These are phyloP conservation scores for Phalloptychus januarius DNA, from an alignment of 2,797 vertebrate genomes.

Conservation along the genomic window DNA sequence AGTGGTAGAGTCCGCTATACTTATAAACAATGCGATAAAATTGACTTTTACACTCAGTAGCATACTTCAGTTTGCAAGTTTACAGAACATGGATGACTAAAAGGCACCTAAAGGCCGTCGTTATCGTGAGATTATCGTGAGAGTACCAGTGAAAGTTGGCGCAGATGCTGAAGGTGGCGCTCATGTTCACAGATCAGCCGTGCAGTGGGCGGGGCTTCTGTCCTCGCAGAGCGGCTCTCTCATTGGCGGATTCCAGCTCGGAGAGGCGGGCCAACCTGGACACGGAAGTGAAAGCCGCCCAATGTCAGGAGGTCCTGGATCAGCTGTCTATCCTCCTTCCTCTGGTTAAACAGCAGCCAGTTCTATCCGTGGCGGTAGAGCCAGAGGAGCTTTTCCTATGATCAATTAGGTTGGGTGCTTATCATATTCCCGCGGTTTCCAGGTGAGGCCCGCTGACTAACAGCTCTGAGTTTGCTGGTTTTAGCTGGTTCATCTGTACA, in stretches of 20 bases:
- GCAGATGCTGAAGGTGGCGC: conserved; percentile 21
- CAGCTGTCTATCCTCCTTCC: conserved; percentile 46
- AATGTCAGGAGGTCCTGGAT: conserved; percentile 65
- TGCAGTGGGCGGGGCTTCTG: not conserved
- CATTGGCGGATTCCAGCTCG: conserved; percentile 65
- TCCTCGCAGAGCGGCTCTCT: not conserved
- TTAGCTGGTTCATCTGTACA: conserved; percentile 1
- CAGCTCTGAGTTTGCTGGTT: conserved; percentile 13
- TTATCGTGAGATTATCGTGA: not conserved
- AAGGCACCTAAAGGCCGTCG: not conserved
- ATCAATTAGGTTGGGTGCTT: conserved; percentile 20
- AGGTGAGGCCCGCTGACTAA: conserved; percentile 51
- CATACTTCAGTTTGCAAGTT: not conserved
- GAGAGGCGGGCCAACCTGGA: conserved; percentile 23
- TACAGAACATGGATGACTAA: not conserved
- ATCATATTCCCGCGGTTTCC: conserved; percentile 34
- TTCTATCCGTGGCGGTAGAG: not conserved
- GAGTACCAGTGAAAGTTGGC: not conserved
- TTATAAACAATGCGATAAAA: not conserved
- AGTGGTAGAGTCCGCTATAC: not conserved
- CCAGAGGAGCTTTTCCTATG: conserved; percentile 18
- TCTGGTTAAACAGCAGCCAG: conserved; percentile 27
- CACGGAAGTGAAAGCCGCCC: conserved; percentile 57
- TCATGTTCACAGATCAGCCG: not conserved
- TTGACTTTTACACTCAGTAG: not conserved